Base-by-base conservation (phyloP, 2,113 vertebrate genomes). In the Setophaga petechia region DNA sequence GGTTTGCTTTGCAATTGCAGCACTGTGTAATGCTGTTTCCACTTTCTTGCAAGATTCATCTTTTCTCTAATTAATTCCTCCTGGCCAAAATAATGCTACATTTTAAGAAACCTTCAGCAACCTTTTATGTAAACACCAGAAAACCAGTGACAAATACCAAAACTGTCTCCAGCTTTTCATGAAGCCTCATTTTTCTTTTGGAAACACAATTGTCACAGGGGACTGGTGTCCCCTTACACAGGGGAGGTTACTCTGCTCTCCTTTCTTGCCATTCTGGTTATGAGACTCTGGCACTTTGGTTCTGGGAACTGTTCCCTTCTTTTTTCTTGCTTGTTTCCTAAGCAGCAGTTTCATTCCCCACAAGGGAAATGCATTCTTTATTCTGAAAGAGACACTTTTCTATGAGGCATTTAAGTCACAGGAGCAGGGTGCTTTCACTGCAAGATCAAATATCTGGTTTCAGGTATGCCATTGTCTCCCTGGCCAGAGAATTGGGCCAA, bases 391-490 rank as follows among this genome's bases (percentile, higher is more conserved):
- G 37, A 37, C 15, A 5, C 74, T 93, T 47, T 47, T 55, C 66
- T 61, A 4, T 25, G 22, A 68, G 51, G 65, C 3, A 3, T 31
- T 82, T 14, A 59, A 65, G 37, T 65, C 19, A 9, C 69, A 25
- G 74, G 55, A 89, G 55, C 49, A 9, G 0, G 0, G 52, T 0
- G 1, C 71, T 87, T 47, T 66, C 59, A 33, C 0, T 66, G 61
- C 59, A 81, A 77, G 88, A 54, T 46, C 11, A 69, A 66, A 30
- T 76, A 51, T 23, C 85, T 52, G 19, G 7, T 94, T 88, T 89
- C 88, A 71, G 68, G 85, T 71, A 21, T 19, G 43, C 41, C 10
- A 7, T 77, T 84, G 67, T 90, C 37, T 80, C 59, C 81, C 39
- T 35, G 58, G 30, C 44, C 62, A 63, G 65, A 85, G 66, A 52